Evolutionary conservation across 2,797 vertebrate genomes (phyloP).

Genomic region (Sparus aurata): DNA sequence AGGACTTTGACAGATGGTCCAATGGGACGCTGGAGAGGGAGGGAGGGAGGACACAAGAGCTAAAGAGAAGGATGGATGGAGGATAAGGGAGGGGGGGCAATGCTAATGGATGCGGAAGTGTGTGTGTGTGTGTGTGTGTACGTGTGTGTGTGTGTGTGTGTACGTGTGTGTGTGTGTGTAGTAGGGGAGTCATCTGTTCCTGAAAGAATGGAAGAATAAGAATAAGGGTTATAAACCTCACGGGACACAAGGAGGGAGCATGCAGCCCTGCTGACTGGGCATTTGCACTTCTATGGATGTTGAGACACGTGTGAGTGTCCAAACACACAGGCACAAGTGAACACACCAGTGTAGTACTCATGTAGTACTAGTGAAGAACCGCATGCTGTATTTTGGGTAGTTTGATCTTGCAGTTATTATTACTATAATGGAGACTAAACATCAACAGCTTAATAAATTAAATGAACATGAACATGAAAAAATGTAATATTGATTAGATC

Average conservation of each 20-base stretch:
- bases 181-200: conserved; percentile 50
- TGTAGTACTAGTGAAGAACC: too few species aligned
- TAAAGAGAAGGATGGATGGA: conserved; percentile 36
- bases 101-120: conserved; percentile 49
- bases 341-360: background rate
- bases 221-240: conserved; percentile 57
- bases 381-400: background rate
- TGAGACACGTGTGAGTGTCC: background rate
- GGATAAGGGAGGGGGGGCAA: conserved; percentile 45
- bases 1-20: conserved; percentile 81
- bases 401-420: background rate
- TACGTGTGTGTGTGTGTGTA: conserved; percentile 15
- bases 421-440: background rate
- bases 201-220: conserved; percentile 48
- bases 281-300: conserved; percentile 41
- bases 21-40: conserved; percentile 54
- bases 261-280: conserved; percentile 45
- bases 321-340: conserved; percentile 5
- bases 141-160: conserved; percentile 1
- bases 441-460: background rate
- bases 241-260: conserved; percentile 26
- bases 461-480: conserved; percentile 14
- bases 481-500: conserved; percentile 10
- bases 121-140: conserved; percentile 12
- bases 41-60: conserved; percentile 39